phyloP scores from a whole-genome alignment of 64 coral and sea anemone species.

The Platygyra sinensis region DNA sequence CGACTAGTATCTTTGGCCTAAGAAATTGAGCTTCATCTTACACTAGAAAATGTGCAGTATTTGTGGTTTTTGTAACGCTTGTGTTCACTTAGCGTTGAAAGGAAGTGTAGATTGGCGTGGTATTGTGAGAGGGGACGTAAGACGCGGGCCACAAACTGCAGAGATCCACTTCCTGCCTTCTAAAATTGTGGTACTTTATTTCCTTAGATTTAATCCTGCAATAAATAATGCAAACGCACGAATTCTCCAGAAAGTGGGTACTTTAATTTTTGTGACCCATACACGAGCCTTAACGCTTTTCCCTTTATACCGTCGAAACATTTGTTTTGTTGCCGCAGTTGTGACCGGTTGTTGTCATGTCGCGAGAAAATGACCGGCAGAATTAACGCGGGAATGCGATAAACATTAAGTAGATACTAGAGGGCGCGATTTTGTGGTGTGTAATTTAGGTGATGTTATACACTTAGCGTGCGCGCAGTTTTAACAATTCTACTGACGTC shows the following conservation, averaged over 20 bases:
- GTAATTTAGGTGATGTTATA: not conserved
- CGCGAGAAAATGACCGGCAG: constrained; percentile 17
- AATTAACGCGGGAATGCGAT: constrained; percentile 2
- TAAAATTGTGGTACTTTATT: not conserved
- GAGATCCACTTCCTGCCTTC: not conserved
- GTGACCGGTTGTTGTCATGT: constrained; percentile 22
- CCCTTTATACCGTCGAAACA: not conserved
- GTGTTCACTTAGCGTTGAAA: constrained; percentile 8
- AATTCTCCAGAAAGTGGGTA: not conserved
- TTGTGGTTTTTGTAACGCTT: not conserved
- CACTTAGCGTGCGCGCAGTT: not conserved
- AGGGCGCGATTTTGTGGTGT: not conserved
- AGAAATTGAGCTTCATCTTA: not conserved
- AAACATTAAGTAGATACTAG: not conserved
- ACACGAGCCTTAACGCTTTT: not conserved
- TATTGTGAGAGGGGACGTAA: not conserved
- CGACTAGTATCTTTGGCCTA: not conserved
- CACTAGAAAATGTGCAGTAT: constrained; percentile 23
- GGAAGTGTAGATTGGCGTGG: constrained; percentile 37
- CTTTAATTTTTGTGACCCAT: not conserved
- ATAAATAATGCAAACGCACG: constrained; percentile 33
- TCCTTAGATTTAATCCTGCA: not conserved
- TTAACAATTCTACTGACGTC: not conserved
- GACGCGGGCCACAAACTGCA: constrained; percentile 22
- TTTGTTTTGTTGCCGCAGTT: constrained; percentile 7